phyloP scores from a whole-genome alignment of 2,888 invertebrate species.

The Synergus laeviventris region DNA sequence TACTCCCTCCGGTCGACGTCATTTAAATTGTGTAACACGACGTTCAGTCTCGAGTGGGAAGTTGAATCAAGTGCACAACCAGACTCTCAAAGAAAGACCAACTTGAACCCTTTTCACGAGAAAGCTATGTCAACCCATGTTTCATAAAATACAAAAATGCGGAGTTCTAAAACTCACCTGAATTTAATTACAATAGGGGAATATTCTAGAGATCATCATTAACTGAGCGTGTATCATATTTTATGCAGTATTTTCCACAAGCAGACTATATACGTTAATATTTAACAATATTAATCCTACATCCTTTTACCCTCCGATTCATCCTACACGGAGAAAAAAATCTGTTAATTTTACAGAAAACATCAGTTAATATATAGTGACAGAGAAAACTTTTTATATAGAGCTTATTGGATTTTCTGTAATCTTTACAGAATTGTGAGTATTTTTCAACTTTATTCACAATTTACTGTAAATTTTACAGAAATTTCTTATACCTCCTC shows the following conservation, averaged over 20 bases:
- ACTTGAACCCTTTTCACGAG: constrained; percentile 48
- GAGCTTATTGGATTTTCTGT: no score
- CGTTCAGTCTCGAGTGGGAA: constrained; percentile 3
- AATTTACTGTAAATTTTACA: no score
- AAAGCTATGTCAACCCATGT: constrained; percentile 50
- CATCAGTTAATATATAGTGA: no score
- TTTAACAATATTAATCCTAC: no score
- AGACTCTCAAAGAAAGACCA: constrained; percentile 44
- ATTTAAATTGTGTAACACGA: constrained; percentile 47
- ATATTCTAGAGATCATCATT: neutral
- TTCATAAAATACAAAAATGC: constrained; percentile 34
- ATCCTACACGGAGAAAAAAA: no score
- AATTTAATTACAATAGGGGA: neutral
- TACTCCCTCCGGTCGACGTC: constrained; percentile 42
- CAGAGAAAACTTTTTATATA: no score
- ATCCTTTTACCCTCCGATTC: no score
- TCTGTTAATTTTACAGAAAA: no score
- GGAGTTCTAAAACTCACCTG: neutral
- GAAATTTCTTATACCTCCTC: no score
- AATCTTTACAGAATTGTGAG: no score
- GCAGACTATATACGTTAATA: no score
- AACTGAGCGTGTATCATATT: neutral
- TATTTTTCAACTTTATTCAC: no score
- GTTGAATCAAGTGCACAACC: constrained; percentile 42
- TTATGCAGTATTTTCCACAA: neutral